Base-by-base conservation (phyloP, 2,113 vertebrate species). In the Phoxinus phoxinus region DNA sequence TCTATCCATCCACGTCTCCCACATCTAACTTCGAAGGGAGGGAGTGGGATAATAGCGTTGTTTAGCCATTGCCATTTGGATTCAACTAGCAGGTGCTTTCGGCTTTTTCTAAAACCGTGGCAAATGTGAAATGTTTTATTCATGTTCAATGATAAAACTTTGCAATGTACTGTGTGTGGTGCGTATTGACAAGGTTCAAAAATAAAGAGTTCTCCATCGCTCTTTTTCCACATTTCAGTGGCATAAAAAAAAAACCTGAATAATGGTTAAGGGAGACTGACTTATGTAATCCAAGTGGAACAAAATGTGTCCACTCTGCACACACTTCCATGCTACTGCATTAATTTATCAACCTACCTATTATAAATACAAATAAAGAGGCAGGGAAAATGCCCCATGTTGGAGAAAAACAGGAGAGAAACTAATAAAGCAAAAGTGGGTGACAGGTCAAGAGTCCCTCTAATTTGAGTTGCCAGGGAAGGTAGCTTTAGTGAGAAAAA, bases 31-130 rank as follows among this genome's bases (percentile, higher is more conserved):
- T 25, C 15, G 87, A n/a, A 78, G 77, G 90, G 91, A 91, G 84
- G 87, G 88, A 90, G 77, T 90, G 92, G 93, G 53, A 93, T 93
- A 93, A 92, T 79, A 37, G 89, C 77, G 88, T 91, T 92, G 93
- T 92, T 93, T 92, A 89, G 90, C 89, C 89, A 87, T 88, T 87
- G 88, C 89, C 90, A 87, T 92, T 93, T 93, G 91, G 89, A 84
- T 87, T 75, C 78, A 74, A 87, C 90, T 92, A 88, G 89, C 88
- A 93, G 92, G 92, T 93, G 89, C 89, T 89, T 87, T 89, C 81
- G 89, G 80, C 84, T 72, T 83, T 67, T 75, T 67, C 51, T 7
- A 82, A 69, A 82, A 17, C 46, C 10, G 27, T 58, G 67, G 56
- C 10, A 44, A 67, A 88, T 71, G 44, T 53, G 53, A 63, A 79